Base-by-base conservation (phyloP, 2,113 vertebrate species). In the Irena cyanogastra region DNA sequence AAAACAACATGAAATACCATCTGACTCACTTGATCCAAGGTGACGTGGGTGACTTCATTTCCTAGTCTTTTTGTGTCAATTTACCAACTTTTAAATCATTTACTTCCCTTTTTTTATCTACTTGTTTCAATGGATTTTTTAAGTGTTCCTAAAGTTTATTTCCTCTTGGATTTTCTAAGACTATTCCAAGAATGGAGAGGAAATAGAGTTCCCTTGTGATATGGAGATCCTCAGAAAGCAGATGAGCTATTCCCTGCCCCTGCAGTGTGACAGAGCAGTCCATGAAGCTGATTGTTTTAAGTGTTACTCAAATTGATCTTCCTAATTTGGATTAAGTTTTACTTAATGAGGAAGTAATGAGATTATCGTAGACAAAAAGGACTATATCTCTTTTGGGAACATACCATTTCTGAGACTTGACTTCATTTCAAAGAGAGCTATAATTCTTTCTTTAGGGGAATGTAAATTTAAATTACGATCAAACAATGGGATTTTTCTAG, bases 291-390 rank as follows among this genome's bases (percentile, higher is more conserved):
- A 37, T 83, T 89, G 85, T 93, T 95, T 82, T 87, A 94, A 95
- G 77, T 91, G 83, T 79, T 92, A 28, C 71, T 93, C 85, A 80
- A 79, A 93, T 78, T 95, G 80, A 95, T 95, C 94, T 82, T 63
- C 71, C 86, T 95, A 77, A 69, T 94, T 94, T 54, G 89, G 79
- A 93, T 93, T 95, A 93, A 94, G 87, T 94, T 94, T 82, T 90
- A 90, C 64, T 97, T 91, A 90, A 90, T 83, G 60, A 85, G 74
- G 61, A 61, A 87, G 42, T 91, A 92, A 96, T 76, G 79, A 84
- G 81, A 93, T 95, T 93, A 88, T 50, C 57, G 39, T 31, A 83
- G 56, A 65, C 70, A 86, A 90, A 95, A 92, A 95, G 70, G 76
- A 33, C 85, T 42, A 4, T 35, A 68, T 77, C 66, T 75, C 47